These are phyloP conservation scores for Chrysopa pallens DNA, from an alignment of 1,140 invertebrate genomes.

Conservation along the genomic window DNA sequence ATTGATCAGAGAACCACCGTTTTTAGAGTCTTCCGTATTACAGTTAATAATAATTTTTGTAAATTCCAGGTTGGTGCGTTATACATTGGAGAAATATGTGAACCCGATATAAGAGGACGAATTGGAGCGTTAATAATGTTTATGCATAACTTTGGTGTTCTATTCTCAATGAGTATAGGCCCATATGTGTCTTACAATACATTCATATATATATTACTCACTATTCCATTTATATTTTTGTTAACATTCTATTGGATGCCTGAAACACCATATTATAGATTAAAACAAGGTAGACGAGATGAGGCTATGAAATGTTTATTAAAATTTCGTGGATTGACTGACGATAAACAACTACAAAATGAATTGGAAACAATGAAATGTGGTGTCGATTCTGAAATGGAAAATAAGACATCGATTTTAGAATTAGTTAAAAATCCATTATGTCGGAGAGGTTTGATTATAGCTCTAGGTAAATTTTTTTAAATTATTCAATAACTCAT, in stretches of 20 bases:
- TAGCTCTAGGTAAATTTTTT: neutral
- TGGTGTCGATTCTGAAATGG: neutral
- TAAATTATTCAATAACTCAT: too few relatives aligned
- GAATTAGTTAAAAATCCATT: neutral
- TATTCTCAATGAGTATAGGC: neutral
- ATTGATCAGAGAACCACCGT: too few relatives aligned
- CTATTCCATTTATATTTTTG: neutral
- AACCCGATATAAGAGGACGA: neutral
- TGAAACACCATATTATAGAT: neutral
- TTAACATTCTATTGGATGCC: conserved; percentile 1
- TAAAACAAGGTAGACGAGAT: neutral
- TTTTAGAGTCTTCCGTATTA: too few relatives aligned
- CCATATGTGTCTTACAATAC: neutral
- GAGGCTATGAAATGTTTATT: neutral
- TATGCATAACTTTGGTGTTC: neutral
- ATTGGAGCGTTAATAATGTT: neutral
- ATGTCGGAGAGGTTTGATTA: neutral
- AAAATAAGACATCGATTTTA: neutral
- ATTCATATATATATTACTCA: too few relatives aligned
- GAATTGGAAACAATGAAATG: neutral
- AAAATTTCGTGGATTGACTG: neutral
- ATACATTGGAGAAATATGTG: conserved; percentile 1
- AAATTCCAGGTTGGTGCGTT: neutral
- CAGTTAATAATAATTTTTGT: too few relatives aligned
- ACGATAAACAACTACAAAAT: neutral